Percentiles rank a stretch among this genome's conserved stretches.
These are phyloP conservation scores for Euwallacea similis DNA, from an alignment of 1,140 invertebrate genomes.

Conservation along the genomic window DNA sequence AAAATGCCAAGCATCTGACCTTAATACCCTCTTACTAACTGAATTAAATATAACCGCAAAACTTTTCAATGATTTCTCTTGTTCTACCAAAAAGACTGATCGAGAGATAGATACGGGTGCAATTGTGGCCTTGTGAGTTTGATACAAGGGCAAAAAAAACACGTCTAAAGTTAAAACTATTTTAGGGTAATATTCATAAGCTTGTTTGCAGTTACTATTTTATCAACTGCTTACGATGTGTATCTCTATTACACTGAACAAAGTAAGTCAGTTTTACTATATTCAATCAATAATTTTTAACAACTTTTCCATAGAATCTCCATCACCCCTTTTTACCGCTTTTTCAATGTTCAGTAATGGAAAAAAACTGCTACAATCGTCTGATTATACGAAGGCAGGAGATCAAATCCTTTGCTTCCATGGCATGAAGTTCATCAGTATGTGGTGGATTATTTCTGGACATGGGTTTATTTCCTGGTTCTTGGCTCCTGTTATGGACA, in stretches of 20 bases:
- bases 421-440: constrained; percentile 50
- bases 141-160: not conserved
- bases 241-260: constrained; percentile 27
- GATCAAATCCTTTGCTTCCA: constrained; percentile 48
- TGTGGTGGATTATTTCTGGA: constrained; percentile 49
- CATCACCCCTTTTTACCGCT: constrained; percentile 24
- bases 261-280: constrained; percentile 32
- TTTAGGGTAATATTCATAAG: constrained; percentile 26
- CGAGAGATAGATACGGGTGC: constrained; percentile 23
- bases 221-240: constrained; percentile 36
- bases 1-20: constrained; percentile 22
- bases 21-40: not conserved
- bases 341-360: constrained; percentile 43
- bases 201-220: constrained; percentile 8
- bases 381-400: constrained; percentile 4
- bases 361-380: constrained; percentile 36
- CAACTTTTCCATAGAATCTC: constrained; percentile 23
- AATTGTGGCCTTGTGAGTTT: constrained; percentile 23
- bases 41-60: not conserved
- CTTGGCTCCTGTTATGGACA: constrained; percentile 6
- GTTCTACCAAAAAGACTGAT: constrained; percentile 26
- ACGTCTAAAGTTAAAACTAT: constrained; percentile 12
- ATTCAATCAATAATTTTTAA: not conserved
- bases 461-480: constrained; percentile 22
- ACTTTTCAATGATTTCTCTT: constrained; percentile 15